phyloP scores from a whole-genome alignment of 2,888 invertebrate genomes.

The Leucophenga maculata region DNA sequence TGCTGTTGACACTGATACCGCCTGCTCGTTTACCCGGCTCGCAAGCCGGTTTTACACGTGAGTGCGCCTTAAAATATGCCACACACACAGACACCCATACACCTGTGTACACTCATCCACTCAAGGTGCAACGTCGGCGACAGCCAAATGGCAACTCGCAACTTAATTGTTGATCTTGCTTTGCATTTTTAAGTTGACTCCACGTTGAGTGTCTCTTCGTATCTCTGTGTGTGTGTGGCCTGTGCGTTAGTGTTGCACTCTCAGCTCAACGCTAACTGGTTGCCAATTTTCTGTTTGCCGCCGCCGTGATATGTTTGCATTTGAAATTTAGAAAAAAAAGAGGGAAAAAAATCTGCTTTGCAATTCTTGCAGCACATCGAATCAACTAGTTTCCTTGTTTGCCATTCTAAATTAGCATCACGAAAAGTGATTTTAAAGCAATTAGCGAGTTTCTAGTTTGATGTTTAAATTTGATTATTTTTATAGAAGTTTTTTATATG shows the following conservation, averaged over 20 bases:
- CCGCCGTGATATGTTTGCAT: too few species aligned
- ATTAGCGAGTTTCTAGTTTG: too few species aligned
- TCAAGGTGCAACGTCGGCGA: slow-evolving; percentile 12
- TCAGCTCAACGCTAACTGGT: slow-evolving; percentile 23
- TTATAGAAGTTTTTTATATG: too few species aligned
- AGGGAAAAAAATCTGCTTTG: too few species aligned
- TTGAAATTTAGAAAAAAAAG: too few species aligned
- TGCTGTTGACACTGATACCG: slow-evolving; percentile 20
- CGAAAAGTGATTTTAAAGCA: too few species aligned
- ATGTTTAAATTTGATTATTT: too few species aligned
- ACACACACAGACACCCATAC: slow-evolving; percentile 43
- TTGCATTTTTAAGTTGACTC: slow-evolving; percentile 8
- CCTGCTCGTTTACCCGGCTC: background rate
- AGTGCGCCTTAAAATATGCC: slow-evolving; percentile 53
- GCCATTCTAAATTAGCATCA: too few species aligned
- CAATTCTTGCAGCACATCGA: too few species aligned
- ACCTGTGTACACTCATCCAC: too few species aligned
- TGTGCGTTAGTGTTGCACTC: slow-evolving; percentile 25
- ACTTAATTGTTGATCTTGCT: slow-evolving; percentile 28
- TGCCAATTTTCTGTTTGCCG: background rate
- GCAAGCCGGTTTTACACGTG: background rate
- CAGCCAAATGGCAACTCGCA: slow-evolving; percentile 14
- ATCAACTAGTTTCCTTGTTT: too few species aligned
- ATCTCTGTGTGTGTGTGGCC: slow-evolving; percentile 29
- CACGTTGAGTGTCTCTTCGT: background rate